These are phyloP conservation scores for Ctenochaetus hawaiiensis DNA, from an alignment of 2,797 vertebrate species.

Conservation along the genomic window DNA sequence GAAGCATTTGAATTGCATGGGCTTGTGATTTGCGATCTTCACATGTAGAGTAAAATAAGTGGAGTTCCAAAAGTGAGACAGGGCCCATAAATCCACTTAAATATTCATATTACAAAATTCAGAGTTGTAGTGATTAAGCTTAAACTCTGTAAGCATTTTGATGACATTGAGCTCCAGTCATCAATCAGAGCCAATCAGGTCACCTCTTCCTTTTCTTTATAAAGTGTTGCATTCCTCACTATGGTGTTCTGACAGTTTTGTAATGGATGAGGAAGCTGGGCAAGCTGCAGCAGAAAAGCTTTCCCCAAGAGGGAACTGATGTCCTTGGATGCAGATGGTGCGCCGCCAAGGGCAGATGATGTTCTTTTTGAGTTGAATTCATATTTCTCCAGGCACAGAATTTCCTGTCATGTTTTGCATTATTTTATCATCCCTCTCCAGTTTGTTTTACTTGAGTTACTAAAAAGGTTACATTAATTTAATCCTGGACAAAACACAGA, in stretches of 20 bases:
- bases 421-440: conserved; percentile 16
- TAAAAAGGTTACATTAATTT: conserved; percentile 28
- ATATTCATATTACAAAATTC: not conserved
- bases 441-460: conserved; percentile 32
- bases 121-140: not conserved
- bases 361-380: conserved; percentile 46
- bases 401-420: conserved; percentile 17
- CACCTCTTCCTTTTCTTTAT: not conserved
- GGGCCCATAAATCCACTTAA: too few relatives aligned
- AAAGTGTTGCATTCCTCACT: conserved; percentile 18
- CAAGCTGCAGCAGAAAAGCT: conserved; percentile 19
- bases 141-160: not conserved
- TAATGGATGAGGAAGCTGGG: conserved; percentile 52
- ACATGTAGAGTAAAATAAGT: too few relatives aligned
- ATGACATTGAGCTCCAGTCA: not conserved
- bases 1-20: too few relatives aligned
- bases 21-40: too few relatives aligned
- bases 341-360: conserved; percentile 56
- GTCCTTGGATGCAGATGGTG: conserved; percentile 68
- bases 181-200: conserved; percentile 11
- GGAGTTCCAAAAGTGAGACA: too few relatives aligned
- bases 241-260: conserved; percentile 44
- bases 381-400: conserved; percentile 40
- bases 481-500: not conserved
- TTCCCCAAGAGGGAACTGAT: conserved; percentile 43